Base-by-base conservation (phyloP, 2,888 invertebrate species). In the Cephus rjabovi region DNA sequence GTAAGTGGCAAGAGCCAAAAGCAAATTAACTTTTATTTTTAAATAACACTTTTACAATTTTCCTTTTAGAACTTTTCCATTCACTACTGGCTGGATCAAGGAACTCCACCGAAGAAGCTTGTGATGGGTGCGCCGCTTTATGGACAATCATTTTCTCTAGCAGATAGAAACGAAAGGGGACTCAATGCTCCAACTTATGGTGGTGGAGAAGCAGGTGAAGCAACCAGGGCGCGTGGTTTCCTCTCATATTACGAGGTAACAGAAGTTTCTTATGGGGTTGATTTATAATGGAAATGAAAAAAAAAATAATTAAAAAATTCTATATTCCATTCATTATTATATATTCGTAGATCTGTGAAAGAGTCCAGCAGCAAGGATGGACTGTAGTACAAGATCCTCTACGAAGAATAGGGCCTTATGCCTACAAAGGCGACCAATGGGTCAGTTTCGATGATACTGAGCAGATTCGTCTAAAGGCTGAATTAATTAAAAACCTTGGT, bases 101-200 rank as follows among this genome's bases (percentile, higher is more conserved):
- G 98, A 4, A 97, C 97, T 0, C 94, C 95, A 31, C 93, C 94
- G 1, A 94, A 94, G 77, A 98, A 98, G 89, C 90, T 98, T 0
- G 93, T 98, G 0, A 94, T 98, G 94, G 98, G 98, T 23, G 95
- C 97, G 92, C 97, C 98, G 0, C 95, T 97, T 93, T 98, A 98
- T 87, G 98, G 97, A 0, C 97, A 97, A 89, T 96, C 97, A 0
- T 98, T 97, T 92, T 95, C 96, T 1, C 91, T 98, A 77, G 95
- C 95, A 31, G 95, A 96, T 83, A 86, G 88, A 69, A 92, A 92
- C 40, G 92, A 92, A 56, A 93, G 93, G 12, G 95, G 95, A 1
- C 92, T 97, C 4, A 97, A 97, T 87, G 95, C 95, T 0, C 94
- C 95, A 0, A 95, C 97, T 0, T 96, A 96, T 86, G 97, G 97